Evolutionary conservation across 2,113 vertebrate genomes (phyloP).

Genomic region (Verasper variegatus): DNA sequence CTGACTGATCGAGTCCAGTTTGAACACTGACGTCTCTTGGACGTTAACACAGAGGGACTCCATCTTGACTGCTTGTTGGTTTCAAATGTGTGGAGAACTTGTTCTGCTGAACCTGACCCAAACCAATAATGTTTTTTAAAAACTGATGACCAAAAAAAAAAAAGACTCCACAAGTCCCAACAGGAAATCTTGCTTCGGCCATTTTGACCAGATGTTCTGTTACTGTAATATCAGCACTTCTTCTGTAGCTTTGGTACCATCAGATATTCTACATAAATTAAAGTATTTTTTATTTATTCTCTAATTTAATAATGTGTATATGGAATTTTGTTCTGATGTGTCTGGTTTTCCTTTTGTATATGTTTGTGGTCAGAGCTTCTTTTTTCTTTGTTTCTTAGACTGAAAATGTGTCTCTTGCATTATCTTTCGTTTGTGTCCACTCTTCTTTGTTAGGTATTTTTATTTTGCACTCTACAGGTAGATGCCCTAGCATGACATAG

Average conservation of each 20-base stretch:
- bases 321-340: conserved; percentile 48
- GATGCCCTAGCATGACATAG: conserved; percentile 23
- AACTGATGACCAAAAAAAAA: conserved; percentile 67
- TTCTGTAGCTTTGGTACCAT: conserved; percentile 47
- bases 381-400: conserved; percentile 25
- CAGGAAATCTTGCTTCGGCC: conserved; percentile 17
- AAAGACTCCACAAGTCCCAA: neutral
- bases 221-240: conserved; percentile 63
- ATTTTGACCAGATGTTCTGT: neutral
- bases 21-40: conserved; percentile 20
- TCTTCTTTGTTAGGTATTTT: conserved; percentile 42
- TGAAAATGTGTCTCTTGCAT: conserved; percentile 15
- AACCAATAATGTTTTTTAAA: conserved; percentile 23
- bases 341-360: conserved; percentile 51
- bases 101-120: conserved; percentile 42
- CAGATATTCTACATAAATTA: conserved; percentile 56
- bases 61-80: conserved; percentile 9
- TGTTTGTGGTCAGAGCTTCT: conserved; percentile 40
- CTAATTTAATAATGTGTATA: conserved; percentile 70
- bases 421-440: conserved; percentile 14
- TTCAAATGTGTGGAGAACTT: conserved; percentile 45
- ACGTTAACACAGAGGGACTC: conserved; percentile 6
- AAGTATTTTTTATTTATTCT: conserved; percentile 77
- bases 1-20: neutral
- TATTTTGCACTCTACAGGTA: conserved; percentile 48